These are phyloP conservation scores for Lates calcarifer DNA, from an alignment of 2,113 vertebrate species.

Conservation along the genomic window DNA sequence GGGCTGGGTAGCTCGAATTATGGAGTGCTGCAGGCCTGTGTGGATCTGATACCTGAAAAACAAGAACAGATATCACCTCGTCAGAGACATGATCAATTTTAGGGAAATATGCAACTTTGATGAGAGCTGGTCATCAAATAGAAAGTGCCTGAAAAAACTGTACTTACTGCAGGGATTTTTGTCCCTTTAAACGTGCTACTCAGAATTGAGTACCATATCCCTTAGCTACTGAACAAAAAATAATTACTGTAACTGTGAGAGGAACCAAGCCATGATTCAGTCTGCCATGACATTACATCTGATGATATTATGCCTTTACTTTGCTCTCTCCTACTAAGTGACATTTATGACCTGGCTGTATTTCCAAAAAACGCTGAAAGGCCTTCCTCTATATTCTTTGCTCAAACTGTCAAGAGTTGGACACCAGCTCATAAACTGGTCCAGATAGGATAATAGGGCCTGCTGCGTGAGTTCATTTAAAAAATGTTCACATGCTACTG, in stretches of 20 bases:
- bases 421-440: background rate
- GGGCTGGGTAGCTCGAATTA: conserved; percentile 94
- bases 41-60: conserved; percentile 95
- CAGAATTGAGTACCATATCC: background rate
- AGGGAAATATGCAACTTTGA: background rate
- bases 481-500: conserved; percentile 22
- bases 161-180: background rate
- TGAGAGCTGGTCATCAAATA: background rate
- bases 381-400: conserved; percentile 1
- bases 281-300: conserved; percentile 1
- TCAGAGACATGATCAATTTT: background rate
- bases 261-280: background rate
- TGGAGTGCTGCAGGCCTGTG: conserved; percentile 96
- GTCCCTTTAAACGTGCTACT: background rate
- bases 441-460: background rate
- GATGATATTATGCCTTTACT: background rate
- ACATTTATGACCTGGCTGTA: background rate
- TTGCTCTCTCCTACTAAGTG: background rate
- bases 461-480: conserved; percentile 21
- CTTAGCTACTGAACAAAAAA: background rate
- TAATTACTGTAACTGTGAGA: background rate
- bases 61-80: conserved; percentile 1
- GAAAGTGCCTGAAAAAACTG: background rate
- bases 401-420: background rate
- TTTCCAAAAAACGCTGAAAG: conserved; percentile 8